Conservation (phyloP, 2,113 vertebrate genomes). For the Mesoclemmys tuberculata region DNA sequence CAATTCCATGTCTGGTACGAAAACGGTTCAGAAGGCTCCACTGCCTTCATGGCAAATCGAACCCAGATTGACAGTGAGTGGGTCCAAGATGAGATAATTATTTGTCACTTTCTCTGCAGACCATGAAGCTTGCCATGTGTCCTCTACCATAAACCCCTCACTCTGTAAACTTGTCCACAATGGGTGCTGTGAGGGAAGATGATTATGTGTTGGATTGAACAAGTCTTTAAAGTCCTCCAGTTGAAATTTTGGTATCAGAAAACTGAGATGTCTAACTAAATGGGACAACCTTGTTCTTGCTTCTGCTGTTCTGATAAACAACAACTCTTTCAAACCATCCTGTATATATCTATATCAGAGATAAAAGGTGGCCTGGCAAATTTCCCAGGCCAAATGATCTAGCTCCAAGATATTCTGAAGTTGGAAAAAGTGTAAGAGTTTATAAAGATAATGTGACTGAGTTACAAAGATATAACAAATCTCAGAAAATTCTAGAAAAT, state of each 20-base stretch:
- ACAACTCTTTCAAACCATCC: background rate
- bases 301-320: background rate
- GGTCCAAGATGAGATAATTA: too few relatives aligned
- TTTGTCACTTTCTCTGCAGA: too few relatives aligned
- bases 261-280: background rate
- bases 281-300: background rate
- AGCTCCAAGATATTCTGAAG: background rate
- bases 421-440: background rate
- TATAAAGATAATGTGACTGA: background rate
- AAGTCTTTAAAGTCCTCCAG: too few relatives aligned
- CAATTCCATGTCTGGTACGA: too few relatives aligned
- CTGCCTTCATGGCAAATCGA: too few relatives aligned
- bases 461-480: background rate
- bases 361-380: background rate
- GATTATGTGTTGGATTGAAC: too few relatives aligned
- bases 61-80: too few relatives aligned
- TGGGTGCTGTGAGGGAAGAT: too few relatives aligned
- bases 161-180: too few relatives aligned
- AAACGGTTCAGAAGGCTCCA: too few relatives aligned
- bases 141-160: too few relatives aligned
- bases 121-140: too few relatives aligned
- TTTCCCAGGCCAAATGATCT: background rate
- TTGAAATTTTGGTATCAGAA: background rate
- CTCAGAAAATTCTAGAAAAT: conserved; percentile 1
- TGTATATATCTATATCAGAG: background rate